Base-by-base conservation (phyloP, 2,797 vertebrate genomes). In the Melanotaenia pygmaea region DNA sequence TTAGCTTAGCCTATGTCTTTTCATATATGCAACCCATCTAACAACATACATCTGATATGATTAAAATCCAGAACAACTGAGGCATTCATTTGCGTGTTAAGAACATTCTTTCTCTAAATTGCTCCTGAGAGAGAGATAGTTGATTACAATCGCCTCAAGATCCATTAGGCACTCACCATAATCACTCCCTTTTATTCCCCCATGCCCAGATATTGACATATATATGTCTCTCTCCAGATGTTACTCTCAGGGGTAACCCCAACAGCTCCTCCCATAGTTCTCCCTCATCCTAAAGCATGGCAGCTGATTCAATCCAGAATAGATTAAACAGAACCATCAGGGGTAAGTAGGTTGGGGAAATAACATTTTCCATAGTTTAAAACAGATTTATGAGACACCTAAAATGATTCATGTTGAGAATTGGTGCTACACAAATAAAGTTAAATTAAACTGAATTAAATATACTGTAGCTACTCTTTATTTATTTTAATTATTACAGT, bases 251-350 rank as follows among this genome's bases (percentile, higher is more conserved):
- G 83, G 70, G 88, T 75, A 86, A 67, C 66, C 58, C 68, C 59
- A 82, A 76, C 70, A 72, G 35, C 77, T 78, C 64, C 69, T 80
- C 80, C 79, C 61, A 68, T 70, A 9, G 5, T 32, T 70, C 67
- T 34, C 64, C 54, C 62, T 65, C 66, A 65, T 73, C 70, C 81
- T 62, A 67, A 85, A 87, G 78, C 72, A 30, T 70, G 67, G 35
- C 62, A 70, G 74, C 82, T 83, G 67, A 65, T 70, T 67, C 78
- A 77, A 92, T 91, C 90, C 78, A 82, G 83, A 71, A 74, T 61
- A 90, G 86, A 92, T 93, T 90, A 92, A 91, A 91, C 67, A 59
- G 84, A 87, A 89, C 91, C 88, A 90, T 13, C 20, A 14, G 26
- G 50, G 16, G 40, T 37, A 13, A 28, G 1, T 37, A 7, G 38